Percentiles rank a stretch among this genome's conserved stretches.
Conservation (phyloP, 2,888 invertebrate genomes). For the Drosophila hamatofila region DNA sequence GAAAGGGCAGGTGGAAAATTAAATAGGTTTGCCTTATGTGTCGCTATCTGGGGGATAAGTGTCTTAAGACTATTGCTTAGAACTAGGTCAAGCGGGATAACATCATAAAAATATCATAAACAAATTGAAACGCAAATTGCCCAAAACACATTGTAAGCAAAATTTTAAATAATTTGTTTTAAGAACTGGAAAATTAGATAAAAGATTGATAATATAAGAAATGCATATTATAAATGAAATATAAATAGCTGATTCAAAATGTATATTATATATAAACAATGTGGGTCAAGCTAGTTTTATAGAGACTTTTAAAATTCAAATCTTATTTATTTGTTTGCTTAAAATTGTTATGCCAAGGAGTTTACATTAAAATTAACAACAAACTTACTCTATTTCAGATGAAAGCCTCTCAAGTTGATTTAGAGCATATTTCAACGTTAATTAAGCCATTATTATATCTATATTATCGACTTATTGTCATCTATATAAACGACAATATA, state of each 20-base stretch:
- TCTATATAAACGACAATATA: neutral
- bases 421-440: neutral
- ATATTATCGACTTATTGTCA: neutral
- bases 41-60: neutral
- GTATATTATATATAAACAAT: no score
- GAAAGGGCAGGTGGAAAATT: constrained; percentile 18
- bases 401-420: no score
- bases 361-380: no score
- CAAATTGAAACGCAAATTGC: constrained; percentile 6
- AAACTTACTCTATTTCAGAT: no score
- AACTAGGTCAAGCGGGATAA: constrained; percentile 3
- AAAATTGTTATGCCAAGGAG: no score
- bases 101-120: constrained; percentile 1
- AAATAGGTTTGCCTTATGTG: constrained; percentile 1
- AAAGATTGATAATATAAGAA: neutral
- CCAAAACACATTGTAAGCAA: neutral
- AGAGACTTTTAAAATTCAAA: no score
- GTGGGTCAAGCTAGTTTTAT: no score
- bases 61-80: neutral
- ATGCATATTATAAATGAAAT: no score
- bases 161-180: neutral
- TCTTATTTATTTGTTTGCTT: no score
- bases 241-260: no score
- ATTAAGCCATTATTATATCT: neutral
- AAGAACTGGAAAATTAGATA: neutral